Evolutionary conservation across 2,113 vertebrate species (phyloP), one percentile per base, ranked within the genome.

Genomic region (Otis tarda): DNA sequence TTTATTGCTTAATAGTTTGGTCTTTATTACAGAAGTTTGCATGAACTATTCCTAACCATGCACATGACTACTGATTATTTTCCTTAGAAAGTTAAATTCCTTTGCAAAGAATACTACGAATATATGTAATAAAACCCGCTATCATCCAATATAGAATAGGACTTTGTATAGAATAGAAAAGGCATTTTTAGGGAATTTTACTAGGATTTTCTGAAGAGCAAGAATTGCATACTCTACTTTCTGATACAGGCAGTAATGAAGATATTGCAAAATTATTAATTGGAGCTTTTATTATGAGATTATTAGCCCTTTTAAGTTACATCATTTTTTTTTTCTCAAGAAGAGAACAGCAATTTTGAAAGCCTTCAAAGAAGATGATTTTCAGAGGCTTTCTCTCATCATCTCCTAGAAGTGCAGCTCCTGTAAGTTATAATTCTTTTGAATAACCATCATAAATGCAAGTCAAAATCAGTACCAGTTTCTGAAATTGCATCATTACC

Each of bases 401-500:
- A 75, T 60, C 53, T 86, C 57, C 69, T 65, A 55, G 64, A 89
- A 94, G 73, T 41, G 27, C 53, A 75, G 49, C 49, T 88, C 21
- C 55, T 93, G 6, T 81, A 87, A 78, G 39, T 90, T 90, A 43
- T 56, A 92, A 90, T 71, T 89, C 89, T 92, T 96, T 60, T 75
- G 89, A 90, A 89, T 83, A 94, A 90, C 31, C 43, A 75, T 67
- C 33, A 94, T 47, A 85, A 91, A 92, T 24, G 67, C 70, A 93
- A 88, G 56, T 84, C 56, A 91, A 96, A 96, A 78, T 89, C 60
- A 70, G 69, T 53, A 93, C 61, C n/a, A 84, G 69, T 87, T 95
- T 94, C 90, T 93, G 83, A 96, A 96, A 95, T 35, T 19, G 65
- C 86, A 92, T 93, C 90, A 89, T 92, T 95, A 91, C 77, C 89